These are phyloP conservation scores for Stictonetta naevosa DNA, from an alignment of 2,113 vertebrate species.

Conservation along the genomic window DNA sequence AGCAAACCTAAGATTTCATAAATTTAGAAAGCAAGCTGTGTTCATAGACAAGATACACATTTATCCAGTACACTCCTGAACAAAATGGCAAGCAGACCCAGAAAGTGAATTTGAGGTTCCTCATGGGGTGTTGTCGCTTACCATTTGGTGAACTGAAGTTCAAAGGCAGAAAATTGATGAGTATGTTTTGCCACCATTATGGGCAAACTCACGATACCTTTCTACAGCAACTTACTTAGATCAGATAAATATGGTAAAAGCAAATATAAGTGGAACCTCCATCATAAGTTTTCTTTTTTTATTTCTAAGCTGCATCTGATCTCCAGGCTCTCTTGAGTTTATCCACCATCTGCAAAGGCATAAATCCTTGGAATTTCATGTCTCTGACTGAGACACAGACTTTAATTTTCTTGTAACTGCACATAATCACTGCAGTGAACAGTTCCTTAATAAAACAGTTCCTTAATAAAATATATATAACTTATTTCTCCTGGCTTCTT, in stretches of 20 bases:
- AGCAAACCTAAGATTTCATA: neutral
- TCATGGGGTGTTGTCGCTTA: rapidly evolving
- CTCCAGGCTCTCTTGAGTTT: neutral
- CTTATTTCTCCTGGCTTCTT: neutral
- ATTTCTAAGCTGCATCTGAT: neutral
- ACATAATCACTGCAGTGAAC: neutral
- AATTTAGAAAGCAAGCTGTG: neutral
- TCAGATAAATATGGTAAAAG: neutral
- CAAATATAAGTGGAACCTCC: neutral
- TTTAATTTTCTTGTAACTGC: neutral
- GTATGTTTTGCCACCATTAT: neutral
- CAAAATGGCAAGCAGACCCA: neutral
- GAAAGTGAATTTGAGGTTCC: neutral
- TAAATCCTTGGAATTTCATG: neutral
- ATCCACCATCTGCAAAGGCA: neutral
- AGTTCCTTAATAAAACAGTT: neutral
- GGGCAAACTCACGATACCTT: neutral
- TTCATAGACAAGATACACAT: neutral
- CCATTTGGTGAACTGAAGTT: neutral
- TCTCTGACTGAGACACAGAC: neutral
- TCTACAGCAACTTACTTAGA: neutral
- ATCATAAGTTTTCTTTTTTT: neutral
- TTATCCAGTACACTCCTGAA: neutral
- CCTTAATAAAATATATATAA: neutral
- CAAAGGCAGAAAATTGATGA: neutral